These are phyloP conservation scores for Brachymystax lenok DNA, from an alignment of 2,797 vertebrate species.

Conservation along the genomic window DNA sequence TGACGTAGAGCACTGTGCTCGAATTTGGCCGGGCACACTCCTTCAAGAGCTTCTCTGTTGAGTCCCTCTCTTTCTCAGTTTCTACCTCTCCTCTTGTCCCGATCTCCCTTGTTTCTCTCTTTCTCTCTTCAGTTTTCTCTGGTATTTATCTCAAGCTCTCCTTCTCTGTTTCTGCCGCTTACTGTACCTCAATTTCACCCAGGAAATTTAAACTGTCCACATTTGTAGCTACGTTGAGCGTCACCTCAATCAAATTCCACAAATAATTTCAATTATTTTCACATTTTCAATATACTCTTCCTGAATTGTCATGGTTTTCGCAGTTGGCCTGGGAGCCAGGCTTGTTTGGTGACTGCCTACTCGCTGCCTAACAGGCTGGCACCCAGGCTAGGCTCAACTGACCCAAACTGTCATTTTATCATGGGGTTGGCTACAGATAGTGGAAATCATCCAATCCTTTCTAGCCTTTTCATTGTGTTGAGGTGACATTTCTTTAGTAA, in stretches of 20 bases:
- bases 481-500: constrained; percentile 12
- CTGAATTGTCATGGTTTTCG: neutral
- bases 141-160: too few relatives aligned
- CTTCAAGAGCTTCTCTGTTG: constrained; percentile 53
- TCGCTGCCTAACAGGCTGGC: neutral
- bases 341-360: neutral
- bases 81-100: neutral
- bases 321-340: neutral
- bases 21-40: constrained; percentile 61
- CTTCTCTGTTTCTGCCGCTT: too few relatives aligned
- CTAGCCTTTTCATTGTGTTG: neutral
- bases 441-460: constrained; percentile 3
- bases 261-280: neutral
- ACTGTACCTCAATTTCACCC: neutral
- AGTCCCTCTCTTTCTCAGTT: constrained; percentile 7
- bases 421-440: neutral
- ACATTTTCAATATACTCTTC: neutral
- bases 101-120: too few relatives aligned
- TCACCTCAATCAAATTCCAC: neutral
- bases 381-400: neutral
- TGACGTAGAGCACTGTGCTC: constrained; percentile 61
- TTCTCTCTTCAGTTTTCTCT: too few relatives aligned
- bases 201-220: neutral
- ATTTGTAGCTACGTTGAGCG: neutral
- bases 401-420: neutral